Percentiles rank a stretch among this genome's conserved stretches.
phyloP scores from a whole-genome alignment of 2,888 invertebrate genomes.

The Limnephilus rhombicus region DNA sequence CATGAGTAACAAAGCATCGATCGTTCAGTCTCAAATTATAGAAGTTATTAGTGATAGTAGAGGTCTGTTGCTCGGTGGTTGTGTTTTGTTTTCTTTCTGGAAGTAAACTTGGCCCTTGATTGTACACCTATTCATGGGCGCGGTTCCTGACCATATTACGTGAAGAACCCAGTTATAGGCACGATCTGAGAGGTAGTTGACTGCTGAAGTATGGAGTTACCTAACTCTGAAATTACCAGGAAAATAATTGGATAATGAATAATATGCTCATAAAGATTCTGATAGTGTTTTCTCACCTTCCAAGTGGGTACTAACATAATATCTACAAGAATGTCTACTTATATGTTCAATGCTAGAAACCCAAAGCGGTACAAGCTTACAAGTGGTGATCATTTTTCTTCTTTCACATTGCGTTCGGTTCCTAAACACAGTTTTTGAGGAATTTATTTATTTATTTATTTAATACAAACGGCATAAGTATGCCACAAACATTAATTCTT shows the following conservation, averaged over 20 bases:
- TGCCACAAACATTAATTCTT: too few species aligned
- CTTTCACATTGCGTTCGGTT: not conserved
- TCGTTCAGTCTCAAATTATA: not conserved
- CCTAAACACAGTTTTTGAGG: not conserved
- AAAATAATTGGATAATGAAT: slow-evolving; percentile 5
- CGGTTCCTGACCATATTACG: slow-evolving; percentile 42
- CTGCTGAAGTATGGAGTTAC: slow-evolving; percentile 16
- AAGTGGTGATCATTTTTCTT: not conserved
- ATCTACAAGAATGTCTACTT: not conserved
- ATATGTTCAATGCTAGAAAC: not conserved
- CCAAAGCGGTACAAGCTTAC: not conserved
- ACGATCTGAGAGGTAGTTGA: slow-evolving; percentile 10
- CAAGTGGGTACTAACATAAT: not conserved
- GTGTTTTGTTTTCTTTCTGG: not conserved
- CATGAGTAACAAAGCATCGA: not conserved
- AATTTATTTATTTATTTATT: too few species aligned
- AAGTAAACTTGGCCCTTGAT: slow-evolving; percentile 24
- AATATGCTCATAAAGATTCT: slow-evolving; percentile 1
- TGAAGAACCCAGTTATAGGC: slow-evolving; percentile 20
- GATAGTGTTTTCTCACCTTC: slow-evolving; percentile 3
- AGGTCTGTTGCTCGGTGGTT: not conserved
- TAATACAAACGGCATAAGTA: too few species aligned
- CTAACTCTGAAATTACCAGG: slow-evolving; percentile 23
- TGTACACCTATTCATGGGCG: slow-evolving; percentile 16
- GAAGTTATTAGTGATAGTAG: not conserved